Base-by-base conservation (phyloP, 2,797 vertebrate genomes). In the Phalloptychus januarius region DNA sequence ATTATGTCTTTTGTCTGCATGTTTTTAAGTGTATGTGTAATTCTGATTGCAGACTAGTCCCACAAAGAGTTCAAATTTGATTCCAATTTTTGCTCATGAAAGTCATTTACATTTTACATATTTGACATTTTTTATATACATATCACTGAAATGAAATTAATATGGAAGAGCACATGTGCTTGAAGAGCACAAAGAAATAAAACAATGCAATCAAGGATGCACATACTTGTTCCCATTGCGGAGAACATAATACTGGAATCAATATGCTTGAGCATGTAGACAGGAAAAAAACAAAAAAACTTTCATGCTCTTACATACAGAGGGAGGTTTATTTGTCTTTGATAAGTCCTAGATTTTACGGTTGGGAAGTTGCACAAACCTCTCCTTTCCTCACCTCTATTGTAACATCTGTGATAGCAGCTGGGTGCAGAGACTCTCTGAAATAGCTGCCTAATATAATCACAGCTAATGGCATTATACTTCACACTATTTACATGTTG, bases 391-490 rank as follows among this genome's bases (percentile, higher is more conserved):
- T 48, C 73, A 76, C 58, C 67, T 76, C 77, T 77, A 77, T 78
- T 50, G 79, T 74, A 13, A 87, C 89, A 92, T 89, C 91, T 92
- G 87, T 85, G 84, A 79, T 40, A 87, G 80, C 91, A 92, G 89
- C 90, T 91, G 88, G 83, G 79, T 78, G 80, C 74, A 80, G 72
- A 85, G 79, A 83, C 63, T 76, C 76, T 83, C 85, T 77, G 85
- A 89, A 92, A 90, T 90, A 87, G 87, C 89, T 85, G 80, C 85
- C 87, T 86, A 82, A 91, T 83, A 88, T 88, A 89, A 93, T 92
- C 83, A 93, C 86, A 85, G 76, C 79, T 92, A 91, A 92, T 89
- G 87, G 84, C 82, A 88, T 91, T 92, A 90, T 88, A 83, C 80
- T 87, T 92, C 84, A 84, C 85, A 83, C 74, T 87, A 88, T 91